Evolutionary conservation across 2,888 invertebrate species (phyloP).

Genomic region (Andrena trimmerana): DNA sequence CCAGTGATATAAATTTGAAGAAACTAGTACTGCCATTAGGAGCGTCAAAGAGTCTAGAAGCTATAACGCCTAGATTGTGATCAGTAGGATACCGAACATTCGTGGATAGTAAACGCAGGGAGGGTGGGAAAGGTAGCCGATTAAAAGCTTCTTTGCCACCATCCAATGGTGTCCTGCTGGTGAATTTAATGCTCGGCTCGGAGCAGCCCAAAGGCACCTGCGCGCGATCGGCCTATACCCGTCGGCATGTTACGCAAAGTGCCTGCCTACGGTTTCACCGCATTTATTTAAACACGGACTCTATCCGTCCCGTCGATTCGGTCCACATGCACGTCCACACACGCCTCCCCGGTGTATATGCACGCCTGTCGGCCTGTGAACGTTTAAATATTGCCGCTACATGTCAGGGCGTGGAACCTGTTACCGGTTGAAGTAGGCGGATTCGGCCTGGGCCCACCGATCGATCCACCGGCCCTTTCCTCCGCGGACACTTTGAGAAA

Average conservation of each 20-base stretch:
- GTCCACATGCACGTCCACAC: slow-evolving; percentile 48
- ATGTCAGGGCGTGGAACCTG: slow-evolving; percentile 76
- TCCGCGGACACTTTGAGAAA: slow-evolving; percentile 38
- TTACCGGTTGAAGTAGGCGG: slow-evolving; percentile 77
- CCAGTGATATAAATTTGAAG: neutral
- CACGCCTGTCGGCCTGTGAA: neutral
- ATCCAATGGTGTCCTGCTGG: slow-evolving; percentile 31
- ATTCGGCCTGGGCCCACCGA: slow-evolving; percentile 46
- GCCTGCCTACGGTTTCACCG: slow-evolving; percentile 66
- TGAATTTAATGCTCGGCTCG: slow-evolving; percentile 62
- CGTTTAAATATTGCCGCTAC: slow-evolving; percentile 62
- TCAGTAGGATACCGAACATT: neutral
- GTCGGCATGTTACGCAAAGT: slow-evolving; percentile 69
- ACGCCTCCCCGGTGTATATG: neutral
- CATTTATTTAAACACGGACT: slow-evolving; percentile 79
- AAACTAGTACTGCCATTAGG: neutral
- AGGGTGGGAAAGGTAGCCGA: slow-evolving; percentile 24
- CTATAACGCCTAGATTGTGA: too few species aligned
- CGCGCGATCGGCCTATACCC: slow-evolving; percentile 76
- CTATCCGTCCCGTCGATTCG: slow-evolving; percentile 52
- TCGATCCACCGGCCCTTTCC: slow-evolving; percentile 43
- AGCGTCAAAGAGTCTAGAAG: neutral
- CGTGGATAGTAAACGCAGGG: neutral
- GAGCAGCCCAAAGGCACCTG: slow-evolving; percentile 75
- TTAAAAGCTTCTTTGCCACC: slow-evolving; percentile 42